Base-by-base conservation (phyloP, 2,113 vertebrate genomes). In the Sarotherodon lohbergeri region DNA sequence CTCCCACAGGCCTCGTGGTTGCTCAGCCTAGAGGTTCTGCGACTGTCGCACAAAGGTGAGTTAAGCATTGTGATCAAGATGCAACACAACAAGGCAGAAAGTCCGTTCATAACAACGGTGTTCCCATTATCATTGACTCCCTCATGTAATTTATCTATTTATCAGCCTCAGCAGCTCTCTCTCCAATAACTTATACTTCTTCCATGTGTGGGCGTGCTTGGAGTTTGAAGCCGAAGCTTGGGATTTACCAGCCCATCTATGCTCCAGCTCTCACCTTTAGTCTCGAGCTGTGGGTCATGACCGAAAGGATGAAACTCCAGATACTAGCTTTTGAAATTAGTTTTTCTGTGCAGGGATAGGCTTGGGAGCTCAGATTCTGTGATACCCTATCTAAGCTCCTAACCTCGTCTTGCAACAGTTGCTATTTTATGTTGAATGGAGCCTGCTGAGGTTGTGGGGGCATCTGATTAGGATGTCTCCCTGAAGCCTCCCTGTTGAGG, bases 401-500 rank as follows among this genome's bases (percentile, higher is more conserved):
- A 73, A 92, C 84, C 79, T 88, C 39, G 76, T 81, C 55, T 89
- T 80, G 46, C 90, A 91, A 87, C 82, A 71, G 78, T 80, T 87
- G 54, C 80, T 81, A 52, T 86, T 88, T 90, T 71, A 39, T 86
- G 86, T 90, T 84, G 81, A 88, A 84, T 39, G 34, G 52, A 87
- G 76, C 36, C 80, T 82, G 55, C 76, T n/a, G 80, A 88, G 85
- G 81, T 59, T 52, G 68, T 43, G 56, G 66, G 86, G 82, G 88
- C 80, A 90, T 93, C 88, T 92, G 92, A 92, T 93, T 86, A 93
- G 73, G 82, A 87, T 78, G 83, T 90, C 82, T 89, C 80, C 90
- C 88, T 54, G 82, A 90, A 92, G 86, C 85, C 27, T 89, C 76
- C 81, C 85, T 39, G 16, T 82, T 52, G 78, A 88, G 81, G 79